A percentile compares a stretch with the other conserved stretches of the same genome.
These are phyloP conservation scores for Melipona beecheii DNA, from an alignment of 2,888 invertebrate genomes.

Conservation along the genomic window DNA sequence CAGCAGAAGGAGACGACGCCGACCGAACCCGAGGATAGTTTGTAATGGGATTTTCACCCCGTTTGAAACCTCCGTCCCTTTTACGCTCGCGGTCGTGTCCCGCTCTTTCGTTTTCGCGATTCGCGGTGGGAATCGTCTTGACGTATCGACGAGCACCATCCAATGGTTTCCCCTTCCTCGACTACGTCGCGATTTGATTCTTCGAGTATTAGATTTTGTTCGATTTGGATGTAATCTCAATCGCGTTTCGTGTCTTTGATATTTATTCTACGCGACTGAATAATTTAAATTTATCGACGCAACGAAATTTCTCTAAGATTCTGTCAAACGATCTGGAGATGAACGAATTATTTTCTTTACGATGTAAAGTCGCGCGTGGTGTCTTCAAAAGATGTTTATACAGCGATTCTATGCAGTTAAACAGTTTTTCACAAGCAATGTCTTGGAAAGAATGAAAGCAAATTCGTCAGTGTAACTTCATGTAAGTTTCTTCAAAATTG, in stretches of 20 bases:
- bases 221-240: neutral
- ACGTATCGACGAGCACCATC: constrained; percentile 61
- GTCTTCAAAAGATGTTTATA: too few relatives aligned
- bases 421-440: too few relatives aligned
- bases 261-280: neutral
- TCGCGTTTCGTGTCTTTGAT: neutral
- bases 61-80: constrained; percentile 49
- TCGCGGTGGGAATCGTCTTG: constrained; percentile 49
- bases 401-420: too few relatives aligned
- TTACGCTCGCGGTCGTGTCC: constrained; percentile 1
- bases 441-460: too few relatives aligned
- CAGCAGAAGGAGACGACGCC: constrained; percentile 73
- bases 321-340: too few relatives aligned
- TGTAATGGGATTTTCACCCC: constrained; percentile 82
- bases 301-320: too few relatives aligned
- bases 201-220: neutral
- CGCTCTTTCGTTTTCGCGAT: constrained; percentile 46
- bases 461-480: too few relatives aligned
- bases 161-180: constrained; percentile 35
- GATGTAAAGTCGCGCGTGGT: too few relatives aligned
- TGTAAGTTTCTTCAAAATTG: too few relatives aligned
- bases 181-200: neutral
- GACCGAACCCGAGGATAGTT: constrained; percentile 77
- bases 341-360: too few relatives aligned
- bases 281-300: too few relatives aligned